Evolutionary conservation across 1,140 invertebrate species (phyloP).

Genomic region (Potamilus streckersoni): DNA sequence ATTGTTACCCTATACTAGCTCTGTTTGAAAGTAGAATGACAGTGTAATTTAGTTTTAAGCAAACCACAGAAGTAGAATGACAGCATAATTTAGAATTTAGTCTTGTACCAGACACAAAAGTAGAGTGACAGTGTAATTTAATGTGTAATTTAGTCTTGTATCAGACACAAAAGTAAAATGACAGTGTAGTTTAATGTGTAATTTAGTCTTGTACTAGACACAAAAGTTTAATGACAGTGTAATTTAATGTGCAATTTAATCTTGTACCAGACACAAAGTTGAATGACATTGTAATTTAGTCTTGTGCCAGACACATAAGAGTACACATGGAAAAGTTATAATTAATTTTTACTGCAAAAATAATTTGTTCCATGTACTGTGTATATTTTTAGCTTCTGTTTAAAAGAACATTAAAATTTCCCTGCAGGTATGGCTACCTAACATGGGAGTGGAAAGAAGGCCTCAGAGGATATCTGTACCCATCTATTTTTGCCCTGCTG

Average conservation of each 20-base stretch:
- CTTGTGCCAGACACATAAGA: neutral
- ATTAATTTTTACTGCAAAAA: neutral
- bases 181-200: no score
- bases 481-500: constrained; percentile 77
- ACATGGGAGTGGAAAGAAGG: constrained; percentile 92
- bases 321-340: neutral
- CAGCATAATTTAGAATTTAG: no score
- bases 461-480: constrained; percentile 86
- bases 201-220: neutral
- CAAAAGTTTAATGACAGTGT: neutral
- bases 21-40: neutral
- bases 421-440: constrained; percentile 80
- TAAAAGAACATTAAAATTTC: neutral
- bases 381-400: neutral
- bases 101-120: no score
- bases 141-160: no score
- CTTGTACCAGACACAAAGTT: no score
- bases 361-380: neutral
- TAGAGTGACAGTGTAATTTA: no score
- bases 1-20: no score
- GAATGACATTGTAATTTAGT: no score
- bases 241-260: no score
- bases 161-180: no score
- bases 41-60: no score
- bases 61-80: no score